These are phyloP conservation scores for Catocala sponsa DNA, from an alignment of 2,888 invertebrate species.

Conservation along the genomic window DNA sequence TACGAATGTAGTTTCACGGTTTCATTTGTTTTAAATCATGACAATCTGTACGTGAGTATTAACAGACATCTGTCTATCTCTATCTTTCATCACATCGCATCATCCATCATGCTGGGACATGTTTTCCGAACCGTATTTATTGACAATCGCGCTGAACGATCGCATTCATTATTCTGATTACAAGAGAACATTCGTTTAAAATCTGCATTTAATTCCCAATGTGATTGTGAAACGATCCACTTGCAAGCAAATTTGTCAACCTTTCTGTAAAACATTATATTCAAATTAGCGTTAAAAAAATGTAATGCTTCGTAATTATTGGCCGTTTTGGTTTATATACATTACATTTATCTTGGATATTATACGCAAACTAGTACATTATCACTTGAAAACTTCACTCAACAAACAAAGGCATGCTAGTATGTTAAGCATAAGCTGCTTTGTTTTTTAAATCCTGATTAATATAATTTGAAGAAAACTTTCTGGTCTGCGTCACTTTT, in stretches of 20 bases:
- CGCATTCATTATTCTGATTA: slow-evolving; percentile 80
- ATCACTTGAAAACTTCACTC: too few relatives aligned
- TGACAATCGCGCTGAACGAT: slow-evolving; percentile 79
- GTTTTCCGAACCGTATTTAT: slow-evolving; percentile 83
- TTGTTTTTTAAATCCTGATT: too few relatives aligned
- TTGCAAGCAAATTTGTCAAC: slow-evolving; percentile 3
- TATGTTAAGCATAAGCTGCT: too few relatives aligned
- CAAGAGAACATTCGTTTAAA: slow-evolving; percentile 36
- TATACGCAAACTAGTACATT: too few relatives aligned
- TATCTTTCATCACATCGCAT: slow-evolving; percentile 79
- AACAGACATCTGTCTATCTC: slow-evolving; percentile 68
- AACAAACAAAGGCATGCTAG: too few relatives aligned
- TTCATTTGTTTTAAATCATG: neutral
- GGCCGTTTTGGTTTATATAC: too few relatives aligned
- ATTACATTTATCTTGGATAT: too few relatives aligned
- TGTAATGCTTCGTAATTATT: too few relatives aligned
- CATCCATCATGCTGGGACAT: slow-evolving; percentile 85
- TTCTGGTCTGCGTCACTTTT: too few relatives aligned
- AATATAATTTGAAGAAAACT: too few relatives aligned
- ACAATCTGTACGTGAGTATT: slow-evolving; percentile 51
- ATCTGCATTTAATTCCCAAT: slow-evolving; percentile 20
- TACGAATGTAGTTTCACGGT: too few relatives aligned
- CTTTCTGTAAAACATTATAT: neutral
- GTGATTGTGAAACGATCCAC: slow-evolving; percentile 7
- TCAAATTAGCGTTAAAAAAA: too few relatives aligned